Conservation (phyloP, 30 jellyfish, hydroid and myxozoan species). For the Aurelia sp. region DNA sequence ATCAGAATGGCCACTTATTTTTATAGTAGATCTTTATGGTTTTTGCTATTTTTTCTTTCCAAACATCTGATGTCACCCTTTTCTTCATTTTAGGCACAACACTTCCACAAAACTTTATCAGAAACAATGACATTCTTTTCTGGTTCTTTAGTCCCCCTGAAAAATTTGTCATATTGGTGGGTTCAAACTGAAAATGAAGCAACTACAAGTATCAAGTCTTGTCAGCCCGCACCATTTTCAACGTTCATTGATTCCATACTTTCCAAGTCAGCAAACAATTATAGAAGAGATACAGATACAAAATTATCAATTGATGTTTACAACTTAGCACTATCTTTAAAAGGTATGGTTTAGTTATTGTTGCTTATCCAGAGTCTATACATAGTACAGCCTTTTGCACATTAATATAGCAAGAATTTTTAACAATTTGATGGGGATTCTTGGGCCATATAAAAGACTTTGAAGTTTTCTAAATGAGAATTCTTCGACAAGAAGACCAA, state of each 20-base stretch:
- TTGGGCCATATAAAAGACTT: too few species aligned
- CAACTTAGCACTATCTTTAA: slow-evolving; percentile 1
- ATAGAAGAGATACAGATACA: not conserved
- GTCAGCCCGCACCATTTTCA: slow-evolving; percentile 35
- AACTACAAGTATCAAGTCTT: not conserved
- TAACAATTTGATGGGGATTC: too few species aligned
- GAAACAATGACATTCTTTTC: slow-evolving; percentile 34
- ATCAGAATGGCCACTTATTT: too few species aligned
- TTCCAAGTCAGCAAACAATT: not conserved
- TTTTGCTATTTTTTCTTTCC: not conserved
- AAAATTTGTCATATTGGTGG: slow-evolving; percentile 46
- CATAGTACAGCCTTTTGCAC: too few species aligned
- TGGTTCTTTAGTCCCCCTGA: slow-evolving; percentile 24
- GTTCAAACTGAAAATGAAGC: slow-evolving; percentile 4
- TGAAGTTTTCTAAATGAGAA: too few species aligned
- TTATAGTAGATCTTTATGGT: too few species aligned
- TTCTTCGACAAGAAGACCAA: too few species aligned
- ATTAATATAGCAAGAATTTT: too few species aligned
- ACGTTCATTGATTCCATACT: slow-evolving; percentile 4
- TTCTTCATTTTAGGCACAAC: slow-evolving; percentile 2
- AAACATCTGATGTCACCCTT: not conserved
- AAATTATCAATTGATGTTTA: slow-evolving; percentile 18
- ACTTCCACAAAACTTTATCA: slow-evolving; percentile 26
- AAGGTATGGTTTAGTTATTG: slow-evolving; percentile 9
- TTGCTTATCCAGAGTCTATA: too few species aligned